Evolutionary conservation across 2,113 vertebrate genomes (phyloP).

Genomic region (Chionis minor): DNA sequence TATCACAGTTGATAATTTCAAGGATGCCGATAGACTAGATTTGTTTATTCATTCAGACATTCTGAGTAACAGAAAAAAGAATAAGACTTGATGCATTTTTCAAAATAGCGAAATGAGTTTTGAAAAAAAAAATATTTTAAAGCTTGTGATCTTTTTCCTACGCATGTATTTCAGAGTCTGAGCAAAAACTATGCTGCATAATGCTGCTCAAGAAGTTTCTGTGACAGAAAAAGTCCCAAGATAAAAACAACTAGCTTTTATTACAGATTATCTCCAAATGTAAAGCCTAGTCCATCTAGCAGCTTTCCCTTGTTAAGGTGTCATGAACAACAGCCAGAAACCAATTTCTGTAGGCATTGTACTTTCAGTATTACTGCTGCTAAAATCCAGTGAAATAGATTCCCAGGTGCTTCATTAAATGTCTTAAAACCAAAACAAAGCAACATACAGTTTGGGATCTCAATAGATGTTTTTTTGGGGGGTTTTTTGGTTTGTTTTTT

Average conservation of each 20-base stretch:
- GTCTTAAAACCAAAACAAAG: neutral
- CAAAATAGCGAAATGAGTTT: neutral
- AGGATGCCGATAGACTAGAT: neutral
- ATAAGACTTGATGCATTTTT: neutral
- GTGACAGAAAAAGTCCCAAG: neutral
- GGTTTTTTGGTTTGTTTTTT: neutral
- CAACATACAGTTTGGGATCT: neutral
- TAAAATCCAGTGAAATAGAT: conserved; percentile 1
- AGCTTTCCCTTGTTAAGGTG: neutral
- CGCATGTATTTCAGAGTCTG: neutral
- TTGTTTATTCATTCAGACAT: neutral
- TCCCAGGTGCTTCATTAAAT: neutral
- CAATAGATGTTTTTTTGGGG: neutral
- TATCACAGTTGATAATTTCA: neutral
- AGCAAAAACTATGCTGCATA: neutral
- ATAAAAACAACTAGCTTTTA: neutral
- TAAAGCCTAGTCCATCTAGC: neutral
- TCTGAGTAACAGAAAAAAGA: neutral
- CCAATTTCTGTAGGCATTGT: neutral
- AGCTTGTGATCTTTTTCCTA: neutral
- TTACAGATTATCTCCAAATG: neutral
- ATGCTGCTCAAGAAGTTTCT: neutral
- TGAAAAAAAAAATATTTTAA: neutral
- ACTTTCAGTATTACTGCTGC: neutral
- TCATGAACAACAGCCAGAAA: neutral